Evolutionary conservation across 2,113 vertebrate genomes (phyloP).

Genomic region (Microtus oregoni): DNA sequence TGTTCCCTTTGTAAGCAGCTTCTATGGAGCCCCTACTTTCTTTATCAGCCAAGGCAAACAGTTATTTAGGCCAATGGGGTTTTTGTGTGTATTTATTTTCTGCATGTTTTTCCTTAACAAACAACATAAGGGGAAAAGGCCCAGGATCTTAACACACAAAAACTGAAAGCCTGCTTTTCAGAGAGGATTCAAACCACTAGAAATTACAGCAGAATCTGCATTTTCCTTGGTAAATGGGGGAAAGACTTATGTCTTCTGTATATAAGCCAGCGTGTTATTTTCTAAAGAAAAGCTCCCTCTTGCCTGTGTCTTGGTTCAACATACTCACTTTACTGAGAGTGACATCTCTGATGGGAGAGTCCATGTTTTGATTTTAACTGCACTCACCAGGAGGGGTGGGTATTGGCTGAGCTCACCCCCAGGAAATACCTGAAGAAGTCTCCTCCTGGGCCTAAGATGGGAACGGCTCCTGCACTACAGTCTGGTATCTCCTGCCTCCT

Average conservation of each 20-base stretch:
- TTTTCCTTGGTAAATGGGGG: background rate
- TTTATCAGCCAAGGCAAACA: conserved; percentile 79
- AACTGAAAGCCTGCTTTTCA: conserved; percentile 30
- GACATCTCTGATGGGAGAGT: background rate
- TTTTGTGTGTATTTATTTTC: conserved; percentile 68
- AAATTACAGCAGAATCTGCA: background rate
- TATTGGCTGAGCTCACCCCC: accelerated
- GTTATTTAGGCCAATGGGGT: conserved; percentile 74
- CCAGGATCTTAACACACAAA: conserved; percentile 6
- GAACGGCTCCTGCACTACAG: background rate
- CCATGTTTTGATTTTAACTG: background rate
- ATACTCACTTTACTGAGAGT: too few relatives aligned
- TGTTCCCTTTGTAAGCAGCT: conserved; percentile 86
- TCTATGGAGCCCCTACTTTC: conserved; percentile 80
- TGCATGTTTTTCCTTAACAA: conserved; percentile 47
- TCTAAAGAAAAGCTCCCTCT: background rate
- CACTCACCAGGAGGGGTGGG: background rate
- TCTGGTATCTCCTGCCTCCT: background rate
- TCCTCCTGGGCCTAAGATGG: background rate
- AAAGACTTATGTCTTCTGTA: background rate
- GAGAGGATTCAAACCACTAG: conserved; percentile 7
- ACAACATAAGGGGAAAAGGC: background rate
- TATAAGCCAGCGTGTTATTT: background rate
- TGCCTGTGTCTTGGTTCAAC: background rate
- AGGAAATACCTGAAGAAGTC: background rate